A percentile compares a stretch with the other conserved stretches of the same genome.
These are phyloP conservation scores for Mesorhabditis belari DNA, from an alignment of 2,888 invertebrate species.

Conservation along the genomic window DNA sequence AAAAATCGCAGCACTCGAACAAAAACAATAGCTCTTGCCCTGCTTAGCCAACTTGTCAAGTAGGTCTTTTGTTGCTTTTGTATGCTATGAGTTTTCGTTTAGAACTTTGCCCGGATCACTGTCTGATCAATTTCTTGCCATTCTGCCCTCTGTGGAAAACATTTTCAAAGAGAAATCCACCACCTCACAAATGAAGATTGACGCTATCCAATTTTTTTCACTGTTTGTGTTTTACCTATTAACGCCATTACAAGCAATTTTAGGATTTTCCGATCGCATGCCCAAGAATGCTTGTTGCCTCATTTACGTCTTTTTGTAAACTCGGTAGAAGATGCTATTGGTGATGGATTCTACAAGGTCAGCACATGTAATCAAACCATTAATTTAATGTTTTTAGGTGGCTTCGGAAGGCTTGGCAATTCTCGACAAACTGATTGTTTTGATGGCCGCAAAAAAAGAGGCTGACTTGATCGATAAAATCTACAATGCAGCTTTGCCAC, in stretches of 20 bases:
- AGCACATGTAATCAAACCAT: neutral
- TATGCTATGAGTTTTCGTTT: neutral
- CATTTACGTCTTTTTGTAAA: conserved; percentile 53
- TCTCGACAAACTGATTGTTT: conserved; percentile 7
- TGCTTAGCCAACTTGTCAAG: too few relatives aligned
- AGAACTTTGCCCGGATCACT: conserved; percentile 63
- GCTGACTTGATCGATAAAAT: conserved; percentile 40
- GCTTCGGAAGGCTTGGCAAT: conserved; percentile 24
- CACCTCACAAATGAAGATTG: conserved; percentile 76
- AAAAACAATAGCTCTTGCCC: conserved; percentile 80
- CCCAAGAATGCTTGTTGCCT: conserved; percentile 66
- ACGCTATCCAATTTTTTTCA: conserved; percentile 83
- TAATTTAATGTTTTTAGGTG: conserved; percentile 10
- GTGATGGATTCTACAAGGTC: conserved; percentile 92
- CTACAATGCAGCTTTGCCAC: conserved; percentile 75
- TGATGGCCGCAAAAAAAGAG: neutral
- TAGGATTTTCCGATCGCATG: conserved; percentile 5
- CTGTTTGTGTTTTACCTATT: conserved; percentile 43
- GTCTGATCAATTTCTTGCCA: conserved; percentile 72
- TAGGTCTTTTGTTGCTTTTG: too few relatives aligned
- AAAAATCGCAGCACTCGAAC: conserved; percentile 71
- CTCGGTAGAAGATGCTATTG: conserved; percentile 79
- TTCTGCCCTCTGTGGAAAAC: conserved; percentile 82
- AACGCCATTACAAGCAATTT: neutral
- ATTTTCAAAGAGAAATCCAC: conserved; percentile 26